Conservation (phyloP, 2,113 vertebrate species). For the Crypturellus undulatus region DNA sequence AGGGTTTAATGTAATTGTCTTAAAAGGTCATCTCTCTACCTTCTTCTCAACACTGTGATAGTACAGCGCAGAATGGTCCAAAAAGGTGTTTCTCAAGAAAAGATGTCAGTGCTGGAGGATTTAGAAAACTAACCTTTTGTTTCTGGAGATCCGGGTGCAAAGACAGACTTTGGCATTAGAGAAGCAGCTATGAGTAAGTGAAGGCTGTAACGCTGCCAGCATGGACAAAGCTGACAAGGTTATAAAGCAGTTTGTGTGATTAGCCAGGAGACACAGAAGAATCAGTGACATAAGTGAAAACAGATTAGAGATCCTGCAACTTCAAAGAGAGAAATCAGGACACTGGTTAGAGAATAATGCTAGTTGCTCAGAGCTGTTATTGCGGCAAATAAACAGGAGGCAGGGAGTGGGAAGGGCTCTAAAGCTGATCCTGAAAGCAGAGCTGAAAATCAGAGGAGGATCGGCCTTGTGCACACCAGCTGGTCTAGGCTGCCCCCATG, state of each 20-base stretch:
- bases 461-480: neutral
- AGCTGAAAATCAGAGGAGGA: neutral
- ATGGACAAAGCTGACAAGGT: conserved; percentile 23
- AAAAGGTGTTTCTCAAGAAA: conserved; percentile 18
- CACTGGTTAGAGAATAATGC: neutral
- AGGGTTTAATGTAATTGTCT: conserved; percentile 35
- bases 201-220: neutral
- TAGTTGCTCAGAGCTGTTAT: neutral
- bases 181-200: neutral
- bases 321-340: conserved; percentile 6
- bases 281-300: conserved; percentile 46
- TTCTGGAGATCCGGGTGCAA: conserved; percentile 13
- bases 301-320: conserved; percentile 24
- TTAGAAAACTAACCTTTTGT: conserved; percentile 27
- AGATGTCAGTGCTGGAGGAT: conserved; percentile 13
- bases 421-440: neutral
- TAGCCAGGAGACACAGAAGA: conserved; percentile 17
- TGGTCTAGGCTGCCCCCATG: neutral
- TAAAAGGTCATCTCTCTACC: conserved; percentile 28
- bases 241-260: conserved; percentile 38
- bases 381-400: neutral
- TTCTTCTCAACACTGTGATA: conserved; percentile 6
- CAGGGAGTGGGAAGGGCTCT: neutral
- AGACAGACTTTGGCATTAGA: conserved; percentile 1
- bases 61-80: neutral